Conservation (phyloP, 2,113 vertebrate genomes). For the Brachypteracias leptosomus region DNA sequence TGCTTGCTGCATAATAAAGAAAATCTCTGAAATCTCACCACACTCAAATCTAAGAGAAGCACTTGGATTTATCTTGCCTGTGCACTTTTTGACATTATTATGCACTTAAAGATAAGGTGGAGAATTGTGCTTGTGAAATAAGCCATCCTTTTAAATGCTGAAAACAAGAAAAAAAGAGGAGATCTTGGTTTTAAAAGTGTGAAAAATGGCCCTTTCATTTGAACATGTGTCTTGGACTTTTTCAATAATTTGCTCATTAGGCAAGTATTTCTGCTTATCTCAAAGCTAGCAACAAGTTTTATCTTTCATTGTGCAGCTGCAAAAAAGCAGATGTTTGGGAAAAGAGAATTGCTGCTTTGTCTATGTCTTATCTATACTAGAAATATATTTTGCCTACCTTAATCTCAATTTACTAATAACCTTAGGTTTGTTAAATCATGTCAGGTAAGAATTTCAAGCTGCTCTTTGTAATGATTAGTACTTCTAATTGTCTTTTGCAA, state of each 20-base stretch:
- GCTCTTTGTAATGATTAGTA: not conserved
- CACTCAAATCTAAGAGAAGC: not conserved
- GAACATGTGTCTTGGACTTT: not conserved
- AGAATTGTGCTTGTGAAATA: not conserved
- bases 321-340: not conserved
- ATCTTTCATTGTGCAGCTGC: not conserved
- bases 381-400: not conserved
- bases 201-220: not conserved
- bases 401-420: not conserved
- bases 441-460: not conserved
- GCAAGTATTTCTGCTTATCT: not conserved
- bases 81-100: not conserved
- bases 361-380: not conserved
- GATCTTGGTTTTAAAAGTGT: not conserved
- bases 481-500: not conserved
- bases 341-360: not conserved
- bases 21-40: not conserved
- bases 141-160: not conserved
- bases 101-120: not conserved
- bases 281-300: not conserved
- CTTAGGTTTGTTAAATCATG: not conserved
- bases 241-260: not conserved
- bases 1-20: not conserved
- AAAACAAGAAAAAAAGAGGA: not conserved
- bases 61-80: not conserved